Percentiles rank a stretch among this genome's conserved stretches.
Conservation (phyloP, 2,113 vertebrate genomes). For the Sinocyclocheilus grahami region DNA sequence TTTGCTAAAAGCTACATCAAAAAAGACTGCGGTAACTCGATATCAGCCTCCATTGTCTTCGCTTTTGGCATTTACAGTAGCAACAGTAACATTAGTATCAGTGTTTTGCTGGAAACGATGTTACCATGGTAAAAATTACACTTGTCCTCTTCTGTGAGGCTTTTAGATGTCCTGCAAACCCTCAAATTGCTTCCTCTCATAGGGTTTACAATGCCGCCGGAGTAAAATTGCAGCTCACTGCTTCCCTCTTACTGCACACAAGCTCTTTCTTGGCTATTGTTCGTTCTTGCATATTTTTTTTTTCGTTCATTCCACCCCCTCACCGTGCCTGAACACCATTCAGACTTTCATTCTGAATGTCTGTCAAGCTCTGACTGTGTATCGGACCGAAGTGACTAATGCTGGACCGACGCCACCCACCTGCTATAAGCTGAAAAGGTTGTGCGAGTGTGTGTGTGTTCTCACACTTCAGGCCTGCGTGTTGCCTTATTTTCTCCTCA, state of each 20-base stretch:
- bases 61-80: background rate
- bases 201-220: conserved; percentile 2
- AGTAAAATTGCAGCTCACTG: conserved; percentile 26
- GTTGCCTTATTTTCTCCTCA: conserved; percentile 3
- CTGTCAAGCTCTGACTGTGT: conserved; percentile 63
- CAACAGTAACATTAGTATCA: background rate
- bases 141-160: background rate
- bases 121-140: background rate
- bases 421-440: conserved; percentile 49
- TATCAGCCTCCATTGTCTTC: background rate
- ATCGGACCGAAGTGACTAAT: conserved; percentile 70
- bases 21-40: background rate
- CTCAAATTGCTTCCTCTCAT: conserved; percentile 27
- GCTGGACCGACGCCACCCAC: conserved; percentile 59
- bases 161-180: conserved; percentile 7
- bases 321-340: conserved; percentile 36
- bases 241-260: conserved; percentile 19
- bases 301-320: conserved; percentile 36
- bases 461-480: conserved; percentile 9
- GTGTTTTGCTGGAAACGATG: background rate
- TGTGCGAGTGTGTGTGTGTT: conserved; percentile 31
- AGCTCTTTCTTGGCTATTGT: conserved; percentile 51
- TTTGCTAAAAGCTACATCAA: background rate
- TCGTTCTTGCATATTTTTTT: conserved; percentile 6
- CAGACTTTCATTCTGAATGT: conserved; percentile 70